Base-by-base conservation (phyloP, 2,797 vertebrate species). In the Gila robusta region DNA sequence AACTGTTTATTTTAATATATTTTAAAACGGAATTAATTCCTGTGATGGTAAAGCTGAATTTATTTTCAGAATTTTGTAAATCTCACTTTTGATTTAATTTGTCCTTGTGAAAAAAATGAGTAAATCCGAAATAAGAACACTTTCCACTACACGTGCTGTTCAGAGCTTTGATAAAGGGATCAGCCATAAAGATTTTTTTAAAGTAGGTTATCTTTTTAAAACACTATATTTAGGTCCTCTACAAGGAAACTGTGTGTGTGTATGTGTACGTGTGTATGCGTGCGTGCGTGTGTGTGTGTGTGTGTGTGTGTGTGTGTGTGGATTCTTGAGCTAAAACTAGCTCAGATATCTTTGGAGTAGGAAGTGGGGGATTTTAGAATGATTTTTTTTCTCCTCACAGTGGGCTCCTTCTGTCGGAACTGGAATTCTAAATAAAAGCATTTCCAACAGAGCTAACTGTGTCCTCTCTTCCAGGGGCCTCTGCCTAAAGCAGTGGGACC, bases 351-450 rank as follows among this genome's bases (percentile, higher is more conserved):
- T 84, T 41, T 78, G 83, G 56, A 70, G 76, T 28, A 82, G 86
- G 73, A 89, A 86, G 64, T 72, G 12, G 81, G 67, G 67, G 69
- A 87, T 88, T 89, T 82, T 78, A 79, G 66, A 77, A 78, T 83
- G n/a, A 88, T 73, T 79, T 86, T 86, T 32, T 32, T 3, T 84
- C 78, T 69, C 78, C 77, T 79, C 85, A 84, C 85, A 86, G 89
- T 86, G 67, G 87, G 87, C 71, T 81, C 84, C 84, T 87, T 87
- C 87, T 84, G 69, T 67, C 69, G 62, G 79, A 90, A 87, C 79
- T 83, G 82, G 89, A 89, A 90, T 82, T 90, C 86, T 84, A 87
- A 91, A 88, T 86, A 90, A 90, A 91, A 86, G 67, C 90, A 82
- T 87, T 84, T 67, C 83, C 89, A 85, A 87, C 89, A 83, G 90